Conservation (phyloP, 1,140 invertebrate species). For the Brachionus angularis region DNA sequence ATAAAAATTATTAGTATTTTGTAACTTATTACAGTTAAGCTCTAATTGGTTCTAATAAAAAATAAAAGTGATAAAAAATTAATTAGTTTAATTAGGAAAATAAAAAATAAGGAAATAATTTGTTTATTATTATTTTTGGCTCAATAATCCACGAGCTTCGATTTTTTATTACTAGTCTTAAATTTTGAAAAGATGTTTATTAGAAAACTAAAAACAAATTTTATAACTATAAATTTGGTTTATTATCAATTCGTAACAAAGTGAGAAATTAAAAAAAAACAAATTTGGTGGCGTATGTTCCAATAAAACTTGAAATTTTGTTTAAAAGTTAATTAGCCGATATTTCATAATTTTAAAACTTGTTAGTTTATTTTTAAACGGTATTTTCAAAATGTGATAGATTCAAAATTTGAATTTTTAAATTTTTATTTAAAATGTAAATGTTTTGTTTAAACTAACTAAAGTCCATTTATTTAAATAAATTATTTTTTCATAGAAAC, state of each 20-base stretch:
- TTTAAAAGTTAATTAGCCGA: not conserved
- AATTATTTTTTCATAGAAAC: too few relatives aligned
- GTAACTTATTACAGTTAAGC: slow-evolving; percentile 9
- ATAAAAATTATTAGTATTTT: too few relatives aligned
- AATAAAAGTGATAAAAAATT: not conserved
- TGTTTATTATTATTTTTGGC: slow-evolving; percentile 43
- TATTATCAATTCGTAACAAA: slow-evolving; percentile 3
- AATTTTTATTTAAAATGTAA: too few relatives aligned
- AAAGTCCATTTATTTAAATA: slow-evolving; percentile 36
- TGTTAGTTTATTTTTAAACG: not conserved
- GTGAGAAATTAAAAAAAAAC: slow-evolving; percentile 10
- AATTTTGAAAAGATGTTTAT: too few relatives aligned
- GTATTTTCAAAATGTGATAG: not conserved
- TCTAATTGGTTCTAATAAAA: slow-evolving; percentile 39
- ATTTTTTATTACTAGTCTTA: too few relatives aligned
- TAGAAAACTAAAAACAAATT: not conserved
- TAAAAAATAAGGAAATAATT: slow-evolving; percentile 28
- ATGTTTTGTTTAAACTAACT: too few relatives aligned
- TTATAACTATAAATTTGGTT: slow-evolving; percentile 9
- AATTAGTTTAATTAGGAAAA: slow-evolving; percentile 20
- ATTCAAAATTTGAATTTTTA: slow-evolving; percentile 31
- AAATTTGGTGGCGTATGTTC: not conserved
- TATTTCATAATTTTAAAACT: not conserved
- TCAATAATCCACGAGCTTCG: not conserved
- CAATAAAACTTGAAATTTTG: not conserved